phyloP scores from a whole-genome alignment of 2,113 vertebrate species.

The Megaceryle torquata region DNA sequence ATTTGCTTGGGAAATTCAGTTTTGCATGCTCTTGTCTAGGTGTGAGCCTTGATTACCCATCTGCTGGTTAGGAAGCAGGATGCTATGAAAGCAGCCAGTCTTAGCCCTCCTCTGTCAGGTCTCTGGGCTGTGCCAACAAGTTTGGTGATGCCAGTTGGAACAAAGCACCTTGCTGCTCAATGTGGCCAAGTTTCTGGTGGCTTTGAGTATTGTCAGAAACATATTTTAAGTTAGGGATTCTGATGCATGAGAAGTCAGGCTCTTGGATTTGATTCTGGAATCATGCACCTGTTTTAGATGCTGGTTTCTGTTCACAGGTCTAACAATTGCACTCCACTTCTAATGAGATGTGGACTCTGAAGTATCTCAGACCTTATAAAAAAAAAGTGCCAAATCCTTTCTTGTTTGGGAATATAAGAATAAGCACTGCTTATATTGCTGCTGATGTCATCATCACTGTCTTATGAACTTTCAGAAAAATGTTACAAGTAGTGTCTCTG shows the following conservation, averaged over 20 bases:
- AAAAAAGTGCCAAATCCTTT: not conserved
- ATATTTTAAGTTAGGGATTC: not conserved
- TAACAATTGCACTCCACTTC: not conserved
- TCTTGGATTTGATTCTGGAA: not conserved
- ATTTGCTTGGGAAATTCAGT: not conserved
- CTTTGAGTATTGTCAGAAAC: not conserved
- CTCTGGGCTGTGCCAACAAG: not conserved
- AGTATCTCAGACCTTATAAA: not conserved
- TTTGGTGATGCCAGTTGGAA: constrained; percentile 19
- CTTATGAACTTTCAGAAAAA: not conserved
- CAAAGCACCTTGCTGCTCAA: not conserved
- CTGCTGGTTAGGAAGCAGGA: not conserved
- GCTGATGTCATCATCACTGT: not conserved
- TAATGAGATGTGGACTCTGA: not conserved
- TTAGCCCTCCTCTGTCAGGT: not conserved
- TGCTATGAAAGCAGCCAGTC: not conserved
- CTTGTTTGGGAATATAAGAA: not conserved
- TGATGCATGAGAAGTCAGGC: not conserved
- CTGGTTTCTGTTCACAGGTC: not conserved
- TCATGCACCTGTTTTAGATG: not conserved
- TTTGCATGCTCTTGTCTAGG: not conserved
- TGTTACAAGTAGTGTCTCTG: constrained; percentile 1
- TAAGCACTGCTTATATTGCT: not conserved
- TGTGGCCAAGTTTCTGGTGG: not conserved
- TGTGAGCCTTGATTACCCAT: not conserved